Conservation (phyloP, 2,113 vertebrate species). For the Bothrops jararaca region DNA sequence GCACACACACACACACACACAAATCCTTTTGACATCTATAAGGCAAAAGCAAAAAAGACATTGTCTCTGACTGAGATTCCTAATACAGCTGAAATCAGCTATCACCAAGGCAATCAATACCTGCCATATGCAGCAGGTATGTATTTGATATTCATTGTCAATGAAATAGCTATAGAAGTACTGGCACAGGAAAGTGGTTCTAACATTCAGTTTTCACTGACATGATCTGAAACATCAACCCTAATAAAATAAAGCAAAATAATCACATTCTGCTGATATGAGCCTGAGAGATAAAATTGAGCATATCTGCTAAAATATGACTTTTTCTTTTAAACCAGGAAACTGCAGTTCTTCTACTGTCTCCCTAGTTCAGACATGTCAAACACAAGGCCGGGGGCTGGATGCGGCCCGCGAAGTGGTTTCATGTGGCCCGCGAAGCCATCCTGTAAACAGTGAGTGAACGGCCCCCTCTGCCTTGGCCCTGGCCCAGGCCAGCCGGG, state of each 20-base stretch:
- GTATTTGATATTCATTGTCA: neutral
- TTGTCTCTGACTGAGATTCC: neutral
- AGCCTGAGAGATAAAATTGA: constrained; percentile 8
- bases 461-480: too few relatives aligned
- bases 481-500: too few relatives aligned
- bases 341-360: neutral
- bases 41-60: neutral
- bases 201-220: neutral
- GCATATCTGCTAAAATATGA: neutral
- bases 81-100: neutral
- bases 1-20: neutral
- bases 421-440: too few relatives aligned
- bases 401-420: too few relatives aligned
- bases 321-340: neutral
- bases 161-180: neutral
- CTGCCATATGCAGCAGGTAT: neutral
- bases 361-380: neutral
- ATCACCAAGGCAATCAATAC: neutral
- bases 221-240: neutral
- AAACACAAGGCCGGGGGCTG: too few relatives aligned
- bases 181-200: neutral
- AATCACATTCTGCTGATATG: neutral
- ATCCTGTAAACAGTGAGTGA: too few relatives aligned
- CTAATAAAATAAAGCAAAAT: neutral
- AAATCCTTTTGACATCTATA: neutral